Percentiles rank a stretch among this genome's conserved stretches.
phyloP scores from a whole-genome alignment of 2,888 invertebrate species.

The Fissipunctia ypsillon region DNA sequence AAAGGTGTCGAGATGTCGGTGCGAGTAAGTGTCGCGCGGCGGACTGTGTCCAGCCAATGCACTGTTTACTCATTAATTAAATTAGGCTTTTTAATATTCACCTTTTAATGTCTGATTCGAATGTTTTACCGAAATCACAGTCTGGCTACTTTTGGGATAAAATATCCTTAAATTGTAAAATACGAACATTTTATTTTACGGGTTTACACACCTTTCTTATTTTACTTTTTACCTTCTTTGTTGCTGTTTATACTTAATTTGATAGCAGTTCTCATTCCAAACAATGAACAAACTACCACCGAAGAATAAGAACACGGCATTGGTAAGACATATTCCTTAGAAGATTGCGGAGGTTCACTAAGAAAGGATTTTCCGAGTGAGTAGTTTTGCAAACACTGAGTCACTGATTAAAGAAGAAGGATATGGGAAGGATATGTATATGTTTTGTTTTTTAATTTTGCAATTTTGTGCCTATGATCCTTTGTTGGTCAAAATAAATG shows the following conservation, averaged over 20 bases:
- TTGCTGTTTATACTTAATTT: not conserved
- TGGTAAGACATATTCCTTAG: not conserved
- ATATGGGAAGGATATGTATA: too few species aligned
- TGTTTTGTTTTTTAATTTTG: too few species aligned
- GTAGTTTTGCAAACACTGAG: not conserved
- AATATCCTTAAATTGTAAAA: not conserved
- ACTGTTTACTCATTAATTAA: constrained; percentile 56
- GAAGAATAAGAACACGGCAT: not conserved
- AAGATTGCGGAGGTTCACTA: too few species aligned
- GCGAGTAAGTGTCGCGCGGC: constrained; percentile 7
- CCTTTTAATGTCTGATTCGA: constrained; percentile 29
- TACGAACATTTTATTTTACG: not conserved
- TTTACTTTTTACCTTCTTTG: not conserved
- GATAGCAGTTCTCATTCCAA: not conserved
- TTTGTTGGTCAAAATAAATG: too few species aligned
- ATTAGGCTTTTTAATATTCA: constrained; percentile 47
- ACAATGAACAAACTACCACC: not conserved
- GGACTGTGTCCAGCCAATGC: constrained; percentile 28
- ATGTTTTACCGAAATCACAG: constrained; percentile 17
- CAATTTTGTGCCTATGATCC: too few species aligned
- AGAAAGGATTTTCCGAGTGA: not conserved
- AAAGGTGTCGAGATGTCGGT: constrained; percentile 73
- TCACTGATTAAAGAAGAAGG: not conserved
- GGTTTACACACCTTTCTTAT: not conserved
- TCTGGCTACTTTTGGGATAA: not conserved